A percentile compares a stretch with the other conserved stretches of the same genome.
These are phyloP conservation scores for Coracopsis vasa DNA, from an alignment of 2,113 vertebrate species.

Conservation along the genomic window DNA sequence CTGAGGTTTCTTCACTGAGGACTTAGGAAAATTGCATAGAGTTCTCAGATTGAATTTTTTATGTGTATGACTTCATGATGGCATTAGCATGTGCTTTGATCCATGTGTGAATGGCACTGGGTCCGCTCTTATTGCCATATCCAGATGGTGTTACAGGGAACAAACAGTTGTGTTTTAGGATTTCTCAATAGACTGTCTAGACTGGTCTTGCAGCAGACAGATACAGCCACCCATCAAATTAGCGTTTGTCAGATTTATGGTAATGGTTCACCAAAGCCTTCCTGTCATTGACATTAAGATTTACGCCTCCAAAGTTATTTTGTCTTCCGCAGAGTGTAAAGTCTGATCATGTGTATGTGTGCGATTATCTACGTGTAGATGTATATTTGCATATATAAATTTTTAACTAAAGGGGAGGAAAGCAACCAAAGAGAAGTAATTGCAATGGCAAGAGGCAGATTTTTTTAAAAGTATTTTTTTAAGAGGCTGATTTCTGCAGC, in stretches of 20 bases:
- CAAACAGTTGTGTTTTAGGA: slow-evolving; percentile 95
- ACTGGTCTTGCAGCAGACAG: slow-evolving; percentile 99
- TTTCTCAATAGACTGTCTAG: slow-evolving; percentile 99
- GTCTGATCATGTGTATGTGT: slow-evolving; percentile 66
- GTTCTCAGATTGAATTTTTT: slow-evolving; percentile 86
- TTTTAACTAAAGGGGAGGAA: slow-evolving; percentile 26
- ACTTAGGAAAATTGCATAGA: slow-evolving; percentile 82
- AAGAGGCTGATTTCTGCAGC: slow-evolving; percentile 5
- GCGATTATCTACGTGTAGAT: slow-evolving; percentile 16
- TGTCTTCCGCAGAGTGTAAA: slow-evolving; percentile 77
- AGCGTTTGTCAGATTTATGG: slow-evolving; percentile 99
- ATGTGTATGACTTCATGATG: slow-evolving; percentile 86
- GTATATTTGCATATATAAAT: slow-evolving; percentile 47
- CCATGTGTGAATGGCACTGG: slow-evolving; percentile 89
- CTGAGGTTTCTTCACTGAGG: slow-evolving; percentile 79
- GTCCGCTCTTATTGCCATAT: slow-evolving; percentile 93
- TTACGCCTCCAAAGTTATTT: slow-evolving; percentile 87
- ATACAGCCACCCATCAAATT: slow-evolving; percentile 99
- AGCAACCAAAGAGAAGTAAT: slow-evolving; percentile 57
- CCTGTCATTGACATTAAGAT: slow-evolving; percentile 99
- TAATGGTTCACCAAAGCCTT: slow-evolving; percentile 98
- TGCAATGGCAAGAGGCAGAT: slow-evolving; percentile 38
- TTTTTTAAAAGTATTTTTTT: slow-evolving; percentile 41
- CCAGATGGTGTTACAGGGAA: slow-evolving; percentile 98
- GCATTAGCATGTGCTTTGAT: slow-evolving; percentile 87